Evolutionary conservation across 2,113 vertebrate species (phyloP).

Genomic region (Callorhinus ursinus): DNA sequence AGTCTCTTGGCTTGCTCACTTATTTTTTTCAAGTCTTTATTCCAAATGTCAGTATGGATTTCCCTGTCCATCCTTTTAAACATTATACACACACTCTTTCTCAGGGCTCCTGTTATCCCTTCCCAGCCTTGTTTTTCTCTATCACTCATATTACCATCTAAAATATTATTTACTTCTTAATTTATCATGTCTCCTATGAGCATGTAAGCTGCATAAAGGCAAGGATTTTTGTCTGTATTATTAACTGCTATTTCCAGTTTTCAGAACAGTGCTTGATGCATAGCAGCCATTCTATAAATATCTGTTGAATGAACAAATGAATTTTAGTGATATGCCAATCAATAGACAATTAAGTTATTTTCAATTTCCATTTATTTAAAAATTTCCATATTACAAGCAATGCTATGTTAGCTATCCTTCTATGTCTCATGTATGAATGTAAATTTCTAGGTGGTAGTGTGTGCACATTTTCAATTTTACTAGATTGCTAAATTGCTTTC

Average conservation of each 20-base stretch:
- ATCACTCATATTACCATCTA: neutral
- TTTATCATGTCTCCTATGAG: neutral
- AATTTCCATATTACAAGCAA: neutral
- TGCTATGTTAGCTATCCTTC: neutral
- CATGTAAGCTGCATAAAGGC: neutral
- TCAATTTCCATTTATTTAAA: neutral
- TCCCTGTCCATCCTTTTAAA: neutral
- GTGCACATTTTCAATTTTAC: neutral
- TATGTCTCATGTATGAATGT: neutral
- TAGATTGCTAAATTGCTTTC: neutral
- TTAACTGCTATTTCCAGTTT: neutral
- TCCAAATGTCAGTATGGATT: neutral
- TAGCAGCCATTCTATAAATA: neutral
- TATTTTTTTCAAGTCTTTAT: neutral
- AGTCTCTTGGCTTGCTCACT: neutral
- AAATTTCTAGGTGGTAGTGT: neutral
- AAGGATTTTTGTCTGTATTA: neutral
- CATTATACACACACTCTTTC: neutral
- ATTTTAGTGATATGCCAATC: neutral
- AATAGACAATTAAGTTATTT: neutral
- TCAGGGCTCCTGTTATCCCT: neutral
- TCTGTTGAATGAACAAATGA: neutral
- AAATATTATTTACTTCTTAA: neutral
- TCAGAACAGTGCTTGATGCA: neutral
- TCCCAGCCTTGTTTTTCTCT: neutral